These are phyloP conservation scores for Tuberolachnus salignus DNA, from an alignment of 2,888 invertebrate species.

Conservation along the genomic window DNA sequence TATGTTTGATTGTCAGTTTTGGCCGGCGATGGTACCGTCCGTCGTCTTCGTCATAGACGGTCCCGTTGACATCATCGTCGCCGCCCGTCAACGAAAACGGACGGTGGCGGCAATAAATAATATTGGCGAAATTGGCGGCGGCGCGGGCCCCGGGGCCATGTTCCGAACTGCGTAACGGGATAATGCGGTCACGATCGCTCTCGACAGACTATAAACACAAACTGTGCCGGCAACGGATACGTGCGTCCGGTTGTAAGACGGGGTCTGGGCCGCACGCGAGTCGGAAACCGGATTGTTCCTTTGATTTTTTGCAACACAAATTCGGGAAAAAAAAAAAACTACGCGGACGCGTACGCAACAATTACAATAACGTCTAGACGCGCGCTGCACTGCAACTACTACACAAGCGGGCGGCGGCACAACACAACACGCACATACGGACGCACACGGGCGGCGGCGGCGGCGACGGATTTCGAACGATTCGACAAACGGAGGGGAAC, in stretches of 20 bases:
- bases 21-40: slow-evolving; percentile 3
- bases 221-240: background rate
- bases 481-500: slow-evolving; percentile 38
- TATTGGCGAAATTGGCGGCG: background rate
- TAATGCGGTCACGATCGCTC: slow-evolving; percentile 25
- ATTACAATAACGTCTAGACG: slow-evolving; percentile 26
- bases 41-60: background rate
- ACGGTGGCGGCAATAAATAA: background rate
- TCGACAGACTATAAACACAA: background rate
- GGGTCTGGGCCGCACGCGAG: background rate
- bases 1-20: background rate
- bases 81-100: background rate
- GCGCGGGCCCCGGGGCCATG: slow-evolving; percentile 31
- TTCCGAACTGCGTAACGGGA: slow-evolving; percentile 23
- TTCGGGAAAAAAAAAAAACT: background rate
- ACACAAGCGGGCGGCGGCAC: slow-evolving; percentile 2
- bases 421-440: slow-evolving; percentile 2
- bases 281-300: too few species aligned
- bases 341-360: background rate
- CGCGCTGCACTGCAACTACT: slow-evolving; percentile 26
- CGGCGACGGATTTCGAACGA: slow-evolving; percentile 43
- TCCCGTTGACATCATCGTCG: background rate
- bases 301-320: background rate
- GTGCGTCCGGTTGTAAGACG: too few species aligned
- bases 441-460: slow-evolving; percentile 36